Evolutionary conservation across 2,888 invertebrate species (phyloP), one percentile per base, ranked within the genome.

Genomic region (Agonopterix subpropinquella): DNA sequence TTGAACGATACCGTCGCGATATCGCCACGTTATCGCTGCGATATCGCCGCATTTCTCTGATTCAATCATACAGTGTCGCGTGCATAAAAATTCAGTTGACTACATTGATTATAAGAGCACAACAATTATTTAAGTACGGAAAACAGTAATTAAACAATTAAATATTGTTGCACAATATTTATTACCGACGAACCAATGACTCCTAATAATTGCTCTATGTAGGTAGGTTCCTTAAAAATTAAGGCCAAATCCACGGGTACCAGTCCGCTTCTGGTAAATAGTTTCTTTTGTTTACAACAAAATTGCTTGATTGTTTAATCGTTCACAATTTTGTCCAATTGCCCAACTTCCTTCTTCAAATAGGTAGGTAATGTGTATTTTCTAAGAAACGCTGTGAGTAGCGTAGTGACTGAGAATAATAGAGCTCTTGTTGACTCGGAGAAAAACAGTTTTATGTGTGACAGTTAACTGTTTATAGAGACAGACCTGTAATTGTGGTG

Each of bases 221-320:
- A 50, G 37, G 50, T 52, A 53, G 41, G 50, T 52, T 53, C 53
- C 53, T 54, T 52, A n/a, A 49, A 55, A 57, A 49, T 51, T 50
- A 50, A 48, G 62, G 60, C 55, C 58, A 51, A 11, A 53, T 50
- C 18, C 18, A 58, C 54, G 53, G 50, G 53, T 44, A 54, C 10
- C 37, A 9, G 37, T 58, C 28, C 5, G 57, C 58, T 55, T 54
- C 58, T 61, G 55, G 47, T 64, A 70, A 64, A 65, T 48, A 50
- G 60, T 61, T 61, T 61, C 53, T 52, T 57, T 58, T 54, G 52
- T 46, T 56, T 57, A 64, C 65, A 62, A 62, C 63, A 67, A 65
- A 74, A 48, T 49, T 52, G 45, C 49, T 49, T 52, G 62, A 68
- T 82, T 82, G 73, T 76, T 72, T 82, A 81, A 85, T 80, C 68